phyloP scores from a whole-genome alignment of 2,797 vertebrate genomes.

The Lithobates sylvaticus region DNA sequence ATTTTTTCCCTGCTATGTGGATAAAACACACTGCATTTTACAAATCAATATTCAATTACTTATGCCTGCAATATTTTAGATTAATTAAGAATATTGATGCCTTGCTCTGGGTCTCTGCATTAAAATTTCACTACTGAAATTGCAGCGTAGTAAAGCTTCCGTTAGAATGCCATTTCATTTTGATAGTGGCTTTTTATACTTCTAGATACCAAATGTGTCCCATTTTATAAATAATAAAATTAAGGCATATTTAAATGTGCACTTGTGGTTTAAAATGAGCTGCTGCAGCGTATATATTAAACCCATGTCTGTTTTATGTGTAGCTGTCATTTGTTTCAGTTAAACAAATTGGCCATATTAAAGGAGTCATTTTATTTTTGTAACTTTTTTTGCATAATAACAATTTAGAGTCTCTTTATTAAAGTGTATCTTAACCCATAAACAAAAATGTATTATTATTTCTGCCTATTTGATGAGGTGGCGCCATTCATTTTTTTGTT shows the following conservation, averaged over 20 bases:
- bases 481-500: too few relatives aligned
- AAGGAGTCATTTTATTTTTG: neutral
- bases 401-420: neutral
- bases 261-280: slow-evolving; percentile 18
- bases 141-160: slow-evolving; percentile 56
- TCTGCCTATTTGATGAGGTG: too few relatives aligned
- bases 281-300: slow-evolving; percentile 13
- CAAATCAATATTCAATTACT: slow-evolving; percentile 62
- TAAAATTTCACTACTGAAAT: slow-evolving; percentile 51
- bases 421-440: neutral
- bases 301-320: neutral
- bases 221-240: slow-evolving; percentile 49
- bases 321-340: neutral
- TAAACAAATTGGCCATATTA: neutral
- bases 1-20: slow-evolving; percentile 27
- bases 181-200: slow-evolving; percentile 42
- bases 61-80: slow-evolving; percentile 58
- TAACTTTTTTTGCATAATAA: neutral
- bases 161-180: slow-evolving; percentile 43
- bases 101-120: slow-evolving; percentile 38
- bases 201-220: slow-evolving; percentile 37
- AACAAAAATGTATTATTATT: too few relatives aligned
- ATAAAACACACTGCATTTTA: slow-evolving; percentile 47
- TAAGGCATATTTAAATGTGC: slow-evolving; percentile 41
- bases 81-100: slow-evolving; percentile 62